Conservation (phyloP, 2,113 vertebrate species). For the Eublepharis macularius region DNA sequence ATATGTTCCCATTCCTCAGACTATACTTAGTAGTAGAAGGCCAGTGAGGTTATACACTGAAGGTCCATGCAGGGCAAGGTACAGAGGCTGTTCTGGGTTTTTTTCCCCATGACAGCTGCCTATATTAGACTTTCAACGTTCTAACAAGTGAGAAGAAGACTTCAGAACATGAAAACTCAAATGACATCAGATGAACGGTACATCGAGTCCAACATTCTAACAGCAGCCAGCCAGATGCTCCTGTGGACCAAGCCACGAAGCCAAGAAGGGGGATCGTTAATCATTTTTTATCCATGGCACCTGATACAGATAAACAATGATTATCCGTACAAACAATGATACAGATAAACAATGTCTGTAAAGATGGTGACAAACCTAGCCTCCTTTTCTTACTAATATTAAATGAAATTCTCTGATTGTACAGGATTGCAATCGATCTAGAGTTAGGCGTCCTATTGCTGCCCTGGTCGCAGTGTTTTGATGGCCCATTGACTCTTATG, state of each 20-base stretch:
- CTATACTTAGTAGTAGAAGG: not conserved
- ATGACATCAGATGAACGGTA: not conserved
- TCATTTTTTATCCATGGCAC: not conserved
- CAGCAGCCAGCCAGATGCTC: not conserved
- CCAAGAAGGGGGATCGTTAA: not conserved
- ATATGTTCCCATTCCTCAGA: not conserved
- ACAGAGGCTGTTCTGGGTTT: not conserved
- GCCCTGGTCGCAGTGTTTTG: no score
- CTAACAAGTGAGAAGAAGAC: not conserved
- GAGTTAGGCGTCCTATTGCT: no score
- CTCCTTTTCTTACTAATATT: no score
- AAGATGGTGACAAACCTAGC: no score
- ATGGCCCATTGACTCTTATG: no score
- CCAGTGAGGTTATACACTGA: not conserved
- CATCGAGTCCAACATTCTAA: not conserved
- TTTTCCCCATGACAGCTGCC: not conserved
- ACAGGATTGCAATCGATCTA: no score
- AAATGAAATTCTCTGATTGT: no score
- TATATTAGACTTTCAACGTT: not conserved
- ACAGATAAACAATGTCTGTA: no score
- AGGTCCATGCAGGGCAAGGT: not conserved
- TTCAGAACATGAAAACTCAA: not conserved
- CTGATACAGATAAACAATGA: no score
- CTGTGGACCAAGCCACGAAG: not conserved
- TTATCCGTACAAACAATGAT: no score